Conservation (phyloP, 2,888 invertebrate genomes). For the Ormyrus thymus region DNA sequence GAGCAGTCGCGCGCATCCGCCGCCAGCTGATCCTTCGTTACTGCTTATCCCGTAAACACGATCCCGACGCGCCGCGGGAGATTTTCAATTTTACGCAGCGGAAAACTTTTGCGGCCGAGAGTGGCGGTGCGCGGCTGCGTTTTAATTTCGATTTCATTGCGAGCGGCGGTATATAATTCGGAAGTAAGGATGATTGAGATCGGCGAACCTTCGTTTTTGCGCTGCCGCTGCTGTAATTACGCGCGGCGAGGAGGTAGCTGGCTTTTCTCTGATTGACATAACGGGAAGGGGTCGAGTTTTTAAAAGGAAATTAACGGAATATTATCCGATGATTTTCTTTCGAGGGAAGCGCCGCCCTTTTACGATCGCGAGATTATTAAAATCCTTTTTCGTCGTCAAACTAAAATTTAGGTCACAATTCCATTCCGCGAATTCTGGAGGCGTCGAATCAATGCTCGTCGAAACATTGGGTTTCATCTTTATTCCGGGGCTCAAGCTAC, state of each 20-base stretch:
- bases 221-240: background rate
- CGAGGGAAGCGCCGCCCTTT: no score
- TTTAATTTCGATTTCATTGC: conserved; percentile 16
- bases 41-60: conserved; percentile 32
- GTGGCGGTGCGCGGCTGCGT: background rate
- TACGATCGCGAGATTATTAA: no score
- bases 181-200: conserved; percentile 21
- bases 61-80: conserved; percentile 23
- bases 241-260: background rate
- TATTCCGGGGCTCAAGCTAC: no score
- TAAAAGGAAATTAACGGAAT: background rate
- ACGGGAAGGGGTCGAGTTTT: background rate
- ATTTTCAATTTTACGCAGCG: conserved; percentile 48
- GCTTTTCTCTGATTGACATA: background rate
- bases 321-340: no score
- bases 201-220: background rate
- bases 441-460: no score
- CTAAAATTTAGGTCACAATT: no score
- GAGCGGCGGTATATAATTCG: background rate
- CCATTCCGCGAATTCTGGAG: no score
- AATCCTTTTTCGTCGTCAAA: no score
- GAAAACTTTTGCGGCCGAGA: background rate
- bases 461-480: no score
- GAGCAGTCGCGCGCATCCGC: conserved; percentile 17
- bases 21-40: conserved; percentile 9